Evolutionary conservation across 2,888 invertebrate genomes (phyloP), one percentile per base, ranked within the genome.

Genomic region (Agonopterix alstromeriana): DNA sequence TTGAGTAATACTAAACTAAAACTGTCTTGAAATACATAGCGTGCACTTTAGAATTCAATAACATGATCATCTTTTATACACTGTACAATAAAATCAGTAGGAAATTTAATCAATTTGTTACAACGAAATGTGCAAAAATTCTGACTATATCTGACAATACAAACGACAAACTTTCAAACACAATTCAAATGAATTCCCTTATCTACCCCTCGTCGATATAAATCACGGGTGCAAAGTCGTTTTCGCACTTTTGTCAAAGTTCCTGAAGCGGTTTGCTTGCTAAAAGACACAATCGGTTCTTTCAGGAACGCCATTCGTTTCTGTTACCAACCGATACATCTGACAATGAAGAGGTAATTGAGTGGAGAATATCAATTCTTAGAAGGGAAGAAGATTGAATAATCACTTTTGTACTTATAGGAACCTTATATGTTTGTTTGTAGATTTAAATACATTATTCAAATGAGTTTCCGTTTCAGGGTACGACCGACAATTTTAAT

Each of bases 191-290:
- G 72, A 75, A 74, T 72, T 71, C 64, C 60, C 66, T 68, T 77
- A 77, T 78, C 75, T 74, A 63, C 54, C 48, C 49, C 57, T 65
- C 69, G 64, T 70, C 64, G 67, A 66, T 75, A 76, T 77, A 73
- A 76, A 79, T 74, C 74, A 70, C 60, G 58, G 61, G 51, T 63
- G 68, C 67, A 27, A 27, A 27, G 27, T 27, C 27, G 27, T 7
- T 73, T 70, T 63, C 63, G 63, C 65, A 70, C 68, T 71, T 72
- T 63, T 61, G 57, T 56, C 56, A 58, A 71, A 68, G 65, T 69
- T 71, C 63, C 57, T 57, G 49, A 52, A 68, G 67, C 64, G 69
- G 69, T 73, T 79, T 77, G 73, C 76, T 77, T 70, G 67, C 60
- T 59, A 64, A 47, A 69, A 69, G 63, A 66, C 62, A 62, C 68